Evolutionary conservation across 1,140 invertebrate species (phyloP).

Genomic region (Harlomillsia oculata): DNA sequence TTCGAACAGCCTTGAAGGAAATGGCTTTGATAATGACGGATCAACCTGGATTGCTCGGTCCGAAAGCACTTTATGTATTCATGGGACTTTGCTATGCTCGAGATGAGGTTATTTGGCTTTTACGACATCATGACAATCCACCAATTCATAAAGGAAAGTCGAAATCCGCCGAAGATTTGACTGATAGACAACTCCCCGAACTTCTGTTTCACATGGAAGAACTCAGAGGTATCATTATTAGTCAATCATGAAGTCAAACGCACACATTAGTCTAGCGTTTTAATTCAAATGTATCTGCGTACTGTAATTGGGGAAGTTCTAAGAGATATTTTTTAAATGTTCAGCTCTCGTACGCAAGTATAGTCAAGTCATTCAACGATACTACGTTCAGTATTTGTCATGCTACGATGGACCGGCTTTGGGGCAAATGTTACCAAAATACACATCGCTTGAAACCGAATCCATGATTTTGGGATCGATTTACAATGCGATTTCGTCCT

Average conservation of each 20-base stretch:
- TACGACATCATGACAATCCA: slow-evolving; percentile 92
- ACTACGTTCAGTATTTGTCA: slow-evolving; percentile 93
- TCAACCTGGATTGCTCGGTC: slow-evolving; percentile 92
- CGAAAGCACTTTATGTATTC: slow-evolving; percentile 92
- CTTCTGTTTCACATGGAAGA: slow-evolving; percentile 97
- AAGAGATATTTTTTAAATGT: slow-evolving; percentile 27
- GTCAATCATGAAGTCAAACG: neutral
- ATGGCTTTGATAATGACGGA: slow-evolving; percentile 90
- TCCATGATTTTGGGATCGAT: slow-evolving; percentile 86
- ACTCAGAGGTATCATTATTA: slow-evolving; percentile 50
- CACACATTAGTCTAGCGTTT: neutral
- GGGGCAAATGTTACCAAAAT: slow-evolving; percentile 70
- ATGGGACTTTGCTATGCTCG: slow-evolving; percentile 89
- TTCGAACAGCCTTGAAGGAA: slow-evolving; percentile 90
- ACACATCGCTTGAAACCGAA: slow-evolving; percentile 79
- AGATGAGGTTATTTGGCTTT: slow-evolving; percentile 94
- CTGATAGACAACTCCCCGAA: slow-evolving; percentile 91
- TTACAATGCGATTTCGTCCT: slow-evolving; percentile 73
- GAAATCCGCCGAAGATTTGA: slow-evolving; percentile 75
- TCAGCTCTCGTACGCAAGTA: slow-evolving; percentile 81
- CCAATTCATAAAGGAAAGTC: slow-evolving; percentile 74
- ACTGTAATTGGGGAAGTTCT: neutral
- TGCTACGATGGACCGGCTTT: slow-evolving; percentile 90
- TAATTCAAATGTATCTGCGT: neutral
- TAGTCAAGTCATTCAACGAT: slow-evolving; percentile 92